Base-by-base conservation (phyloP, 2,888 invertebrate genomes). In the Dryomyza anilis region DNA sequence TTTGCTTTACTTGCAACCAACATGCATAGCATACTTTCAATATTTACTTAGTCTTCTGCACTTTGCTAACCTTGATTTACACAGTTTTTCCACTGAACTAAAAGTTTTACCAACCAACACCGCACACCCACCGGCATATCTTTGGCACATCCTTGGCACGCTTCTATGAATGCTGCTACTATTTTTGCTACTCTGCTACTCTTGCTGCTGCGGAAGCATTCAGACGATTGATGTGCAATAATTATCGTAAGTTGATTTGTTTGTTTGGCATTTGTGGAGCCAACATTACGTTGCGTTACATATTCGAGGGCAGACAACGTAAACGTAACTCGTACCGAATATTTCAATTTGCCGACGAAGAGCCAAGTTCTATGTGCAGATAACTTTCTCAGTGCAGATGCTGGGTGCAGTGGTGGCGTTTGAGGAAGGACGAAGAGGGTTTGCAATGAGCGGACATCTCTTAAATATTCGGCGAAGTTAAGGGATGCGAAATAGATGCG, bases 211-310 rank as follows among this genome's bases (percentile, higher is more conserved):
- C 36, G 50, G 55, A 70, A 69, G 64, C 68, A 66, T 68, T 70
- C 69, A 74, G 66, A 73, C 72, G 76, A 78, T 78, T 76, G 78
- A 78, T 78, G 77, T 74, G 76, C 71, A 74, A 76, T 78, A 79
- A 79, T 79, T 79, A 76, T 77, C 77, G 74, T 73, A 77, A 78
- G 76, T 78, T 78, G 76, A 76, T 79, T 79, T 77, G 76, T 78
- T 78, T 78, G 76, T 76, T 76, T 79, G 77, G 63, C 60, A 65
- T 64, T 65, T 33, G 48, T 55, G 50, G 23, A 50, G 57, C 52
- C 36, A 43, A 10, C 2, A 12, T 43, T 43, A 12, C 25, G 48
- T 21, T 21, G 21, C 21, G 25, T 14, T 48, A 14, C 14, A 33
- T 8, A 33, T 12, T 33, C 33, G 33, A 33, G 33, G 12, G 3